Evolutionary conservation across 2,888 invertebrate genomes (phyloP).

Genomic region (Brachyopa scutellaris): DNA sequence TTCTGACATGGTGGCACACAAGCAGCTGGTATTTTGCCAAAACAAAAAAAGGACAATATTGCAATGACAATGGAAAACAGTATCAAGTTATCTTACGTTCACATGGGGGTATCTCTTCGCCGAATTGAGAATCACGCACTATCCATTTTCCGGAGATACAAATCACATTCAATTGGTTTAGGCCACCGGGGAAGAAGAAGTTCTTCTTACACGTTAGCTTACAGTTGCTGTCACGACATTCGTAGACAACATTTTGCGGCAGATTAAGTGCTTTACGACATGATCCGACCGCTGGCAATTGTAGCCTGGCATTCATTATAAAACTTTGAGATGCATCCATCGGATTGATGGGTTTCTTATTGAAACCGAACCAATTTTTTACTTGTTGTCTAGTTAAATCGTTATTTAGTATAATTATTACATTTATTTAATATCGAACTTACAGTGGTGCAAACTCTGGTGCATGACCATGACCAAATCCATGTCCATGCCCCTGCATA

Average conservation of each 20-base stretch:
- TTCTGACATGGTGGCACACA: slow-evolving; percentile 90
- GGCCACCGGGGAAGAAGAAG: slow-evolving; percentile 77
- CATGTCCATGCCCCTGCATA: neutral
- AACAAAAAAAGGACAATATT: slow-evolving; percentile 2
- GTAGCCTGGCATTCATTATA: slow-evolving; percentile 74
- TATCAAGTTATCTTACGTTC: slow-evolving; percentile 83
- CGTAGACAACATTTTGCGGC: slow-evolving; percentile 76
- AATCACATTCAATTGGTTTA: slow-evolving; percentile 75
- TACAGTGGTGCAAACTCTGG: slow-evolving; percentile 31
- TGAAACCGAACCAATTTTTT: slow-evolving; percentile 24
- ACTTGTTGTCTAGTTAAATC: slow-evolving; percentile 26
- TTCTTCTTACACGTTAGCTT: slow-evolving; percentile 76
- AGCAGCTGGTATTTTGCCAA: slow-evolving; percentile 83
- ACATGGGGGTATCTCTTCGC: slow-evolving; percentile 84
- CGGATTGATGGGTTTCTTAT: slow-evolving; percentile 8
- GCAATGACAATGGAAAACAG: neutral
- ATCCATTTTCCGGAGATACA: slow-evolving; percentile 79
- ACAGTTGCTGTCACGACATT: slow-evolving; percentile 77
- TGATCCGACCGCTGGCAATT: slow-evolving; percentile 74
- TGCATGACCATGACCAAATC: neutral
- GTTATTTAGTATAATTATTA: too few species aligned
- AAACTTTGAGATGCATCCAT: slow-evolving; percentile 73
- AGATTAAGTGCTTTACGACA: slow-evolving; percentile 74
- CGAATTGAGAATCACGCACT: slow-evolving; percentile 78
- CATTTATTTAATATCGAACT: too few species aligned